Evolutionary conservation across 2,888 invertebrate genomes (phyloP).

Genomic region (Drosophila aldrichi): DNA sequence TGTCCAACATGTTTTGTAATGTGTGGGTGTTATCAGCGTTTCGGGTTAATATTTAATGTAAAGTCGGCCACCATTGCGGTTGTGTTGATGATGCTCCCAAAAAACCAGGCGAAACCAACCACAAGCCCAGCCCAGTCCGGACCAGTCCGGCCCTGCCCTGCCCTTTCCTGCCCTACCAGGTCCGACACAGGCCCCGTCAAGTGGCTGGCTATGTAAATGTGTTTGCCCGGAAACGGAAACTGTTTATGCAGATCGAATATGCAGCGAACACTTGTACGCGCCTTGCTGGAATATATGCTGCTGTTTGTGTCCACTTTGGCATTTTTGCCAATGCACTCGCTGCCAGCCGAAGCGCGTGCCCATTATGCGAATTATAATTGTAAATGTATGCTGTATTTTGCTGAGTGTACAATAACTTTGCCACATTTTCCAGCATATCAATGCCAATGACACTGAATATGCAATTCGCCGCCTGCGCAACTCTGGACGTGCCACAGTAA

Average conservation of each 20-base stretch:
- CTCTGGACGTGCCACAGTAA: constrained; percentile 13
- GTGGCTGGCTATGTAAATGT: constrained; percentile 62
- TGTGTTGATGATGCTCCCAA: constrained; percentile 55
- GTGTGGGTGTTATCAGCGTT: constrained; percentile 69
- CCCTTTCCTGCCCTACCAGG: no score
- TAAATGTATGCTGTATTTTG: constrained; percentile 59
- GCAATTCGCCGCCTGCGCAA: constrained; percentile 31
- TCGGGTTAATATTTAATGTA: constrained; percentile 82
- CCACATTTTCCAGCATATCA: constrained; percentile 47
- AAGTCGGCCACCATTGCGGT: constrained; percentile 58
- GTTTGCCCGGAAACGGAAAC: constrained; percentile 62
- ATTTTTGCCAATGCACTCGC: constrained; percentile 45
- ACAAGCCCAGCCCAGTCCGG: constrained; percentile 3
- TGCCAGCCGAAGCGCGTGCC: constrained; percentile 39
- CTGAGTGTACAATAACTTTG: constrained; percentile 54
- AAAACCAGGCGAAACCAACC: neutral
- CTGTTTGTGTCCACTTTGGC: constrained; percentile 51
- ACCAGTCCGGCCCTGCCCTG: no score
- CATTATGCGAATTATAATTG: constrained; percentile 70
- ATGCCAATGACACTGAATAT: constrained; percentile 46
- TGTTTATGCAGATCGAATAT: constrained; percentile 79
- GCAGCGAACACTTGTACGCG: constrained; percentile 55
- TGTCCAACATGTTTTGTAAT: constrained; percentile 58
- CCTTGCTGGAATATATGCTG: constrained; percentile 52
- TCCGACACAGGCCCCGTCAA: constrained; percentile 7